These are phyloP conservation scores for Coracias cyanogaster DNA, from an alignment of 2,797 vertebrate genomes.

Conservation along the genomic window DNA sequence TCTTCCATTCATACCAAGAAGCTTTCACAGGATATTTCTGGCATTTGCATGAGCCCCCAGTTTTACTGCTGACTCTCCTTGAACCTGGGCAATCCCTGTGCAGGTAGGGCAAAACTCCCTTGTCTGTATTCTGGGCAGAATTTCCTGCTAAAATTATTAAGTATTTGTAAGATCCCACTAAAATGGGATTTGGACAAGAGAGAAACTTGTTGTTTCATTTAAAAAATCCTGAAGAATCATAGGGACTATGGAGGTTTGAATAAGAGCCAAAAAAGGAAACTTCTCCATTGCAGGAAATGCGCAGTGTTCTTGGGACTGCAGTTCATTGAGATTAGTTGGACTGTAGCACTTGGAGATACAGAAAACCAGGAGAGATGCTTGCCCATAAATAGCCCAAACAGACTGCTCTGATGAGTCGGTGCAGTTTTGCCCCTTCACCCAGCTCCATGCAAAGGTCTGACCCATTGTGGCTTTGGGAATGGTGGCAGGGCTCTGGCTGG, in stretches of 20 bases:
- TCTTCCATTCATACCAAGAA: neutral
- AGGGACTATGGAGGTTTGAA: neutral
- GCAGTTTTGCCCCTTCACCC: neutral
- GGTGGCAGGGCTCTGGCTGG: neutral
- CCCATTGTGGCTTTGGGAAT: accelerated
- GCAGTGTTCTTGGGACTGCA: neutral
- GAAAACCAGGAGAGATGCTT: neutral
- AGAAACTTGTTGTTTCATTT: neutral
- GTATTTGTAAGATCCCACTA: neutral
- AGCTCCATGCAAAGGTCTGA: neutral
- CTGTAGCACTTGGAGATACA: neutral
- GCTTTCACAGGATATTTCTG: neutral
- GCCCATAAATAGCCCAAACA: neutral
- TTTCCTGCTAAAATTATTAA: neutral
- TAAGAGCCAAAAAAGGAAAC: neutral
- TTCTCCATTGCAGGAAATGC: neutral
- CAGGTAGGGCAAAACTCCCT: neutral
- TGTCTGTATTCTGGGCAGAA: neutral
- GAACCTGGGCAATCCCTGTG: neutral
- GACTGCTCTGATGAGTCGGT: accelerated
- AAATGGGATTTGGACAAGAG: neutral
- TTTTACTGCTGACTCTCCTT: neutral
- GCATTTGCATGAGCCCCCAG: neutral
- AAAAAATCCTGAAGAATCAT: neutral
- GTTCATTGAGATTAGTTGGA: neutral